A percentile compares a stretch with the other conserved stretches of the same genome.
Conservation (phyloP, 2,888 invertebrate species). For the Stictocephala bisonia region DNA sequence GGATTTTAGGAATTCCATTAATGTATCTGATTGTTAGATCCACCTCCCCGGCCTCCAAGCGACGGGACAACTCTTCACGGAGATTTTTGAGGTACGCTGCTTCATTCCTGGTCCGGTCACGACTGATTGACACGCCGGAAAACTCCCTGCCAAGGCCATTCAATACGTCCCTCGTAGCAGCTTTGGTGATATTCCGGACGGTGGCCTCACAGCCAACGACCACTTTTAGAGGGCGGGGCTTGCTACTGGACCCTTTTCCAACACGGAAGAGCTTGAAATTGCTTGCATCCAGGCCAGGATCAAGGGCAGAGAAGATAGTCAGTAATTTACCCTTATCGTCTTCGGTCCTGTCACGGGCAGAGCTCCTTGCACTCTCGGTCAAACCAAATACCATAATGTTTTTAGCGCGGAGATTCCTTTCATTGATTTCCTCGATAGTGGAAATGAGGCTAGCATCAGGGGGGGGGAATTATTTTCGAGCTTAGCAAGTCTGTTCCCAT, state of each 20-base stretch:
- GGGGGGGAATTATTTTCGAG: neutral
- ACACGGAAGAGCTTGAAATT: neutral
- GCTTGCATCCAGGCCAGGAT: neutral
- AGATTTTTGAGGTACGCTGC: no score
- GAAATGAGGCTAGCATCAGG: neutral
- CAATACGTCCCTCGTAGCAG: constrained; percentile 2
- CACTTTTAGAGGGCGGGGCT: constrained; percentile 12
- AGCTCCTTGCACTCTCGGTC: neutral
- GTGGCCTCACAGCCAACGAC: constrained; percentile 12
- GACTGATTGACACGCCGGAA: no score
- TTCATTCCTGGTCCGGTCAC: constrained; percentile 20
- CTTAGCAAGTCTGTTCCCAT: neutral
- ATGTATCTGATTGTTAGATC: no score
- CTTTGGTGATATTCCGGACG: neutral
- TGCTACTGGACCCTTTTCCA: neutral
- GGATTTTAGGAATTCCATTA: no score
- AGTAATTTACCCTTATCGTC: constrained; percentile 5
- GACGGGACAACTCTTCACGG: no score
- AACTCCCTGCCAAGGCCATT: no score
- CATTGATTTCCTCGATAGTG: constrained; percentile 20
- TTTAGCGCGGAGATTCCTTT: constrained; percentile 16
- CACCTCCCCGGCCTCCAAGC: no score
- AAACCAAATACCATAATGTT: constrained; percentile 12
- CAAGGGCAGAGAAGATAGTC: neutral
- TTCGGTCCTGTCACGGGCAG: neutral